These are phyloP conservation scores for Nibea coibor DNA, from an alignment of 2,113 vertebrate species.

Conservation along the genomic window DNA sequence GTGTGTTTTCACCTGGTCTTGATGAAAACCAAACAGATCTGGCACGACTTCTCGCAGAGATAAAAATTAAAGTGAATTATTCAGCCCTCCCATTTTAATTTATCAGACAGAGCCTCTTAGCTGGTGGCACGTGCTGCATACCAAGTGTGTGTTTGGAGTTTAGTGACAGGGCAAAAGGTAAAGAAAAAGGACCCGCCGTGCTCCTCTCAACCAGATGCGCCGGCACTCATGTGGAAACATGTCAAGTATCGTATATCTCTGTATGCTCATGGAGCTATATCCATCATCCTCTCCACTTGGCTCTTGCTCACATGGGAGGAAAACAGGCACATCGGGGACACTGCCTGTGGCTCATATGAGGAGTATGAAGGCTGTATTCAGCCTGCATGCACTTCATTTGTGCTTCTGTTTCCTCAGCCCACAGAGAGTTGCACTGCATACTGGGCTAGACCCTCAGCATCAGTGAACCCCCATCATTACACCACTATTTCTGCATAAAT, in stretches of 20 bases:
- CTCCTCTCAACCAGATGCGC: constrained; percentile 38
- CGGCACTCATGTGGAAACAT: constrained; percentile 68
- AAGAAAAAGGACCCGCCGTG: constrained; percentile 40
- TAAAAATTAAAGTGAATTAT: constrained; percentile 47
- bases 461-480: constrained; percentile 52
- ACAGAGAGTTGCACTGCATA: constrained; percentile 50
- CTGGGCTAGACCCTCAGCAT: constrained; percentile 31
- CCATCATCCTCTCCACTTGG: constrained; percentile 75
- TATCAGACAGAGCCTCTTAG: constrained; percentile 27
- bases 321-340: constrained; percentile 71
- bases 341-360: constrained; percentile 73
- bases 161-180: constrained; percentile 4
- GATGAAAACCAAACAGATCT: constrained; percentile 57
- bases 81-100: constrained; percentile 36
- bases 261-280: constrained; percentile 66
- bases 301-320: constrained; percentile 67
- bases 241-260: constrained; percentile 64
- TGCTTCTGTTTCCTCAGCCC: constrained; percentile 60
- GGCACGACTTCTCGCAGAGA: constrained; percentile 2
- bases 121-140: constrained; percentile 32
- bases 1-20: constrained; percentile 47
- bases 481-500: constrained; percentile 58
- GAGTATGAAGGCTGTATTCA: constrained; percentile 63
- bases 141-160: not conserved
- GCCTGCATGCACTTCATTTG: constrained; percentile 63